Evolutionary conservation across 2,113 vertebrate species (phyloP), one percentile per base, ranked within the genome.

Genomic region (Circaetus gallicus): DNA sequence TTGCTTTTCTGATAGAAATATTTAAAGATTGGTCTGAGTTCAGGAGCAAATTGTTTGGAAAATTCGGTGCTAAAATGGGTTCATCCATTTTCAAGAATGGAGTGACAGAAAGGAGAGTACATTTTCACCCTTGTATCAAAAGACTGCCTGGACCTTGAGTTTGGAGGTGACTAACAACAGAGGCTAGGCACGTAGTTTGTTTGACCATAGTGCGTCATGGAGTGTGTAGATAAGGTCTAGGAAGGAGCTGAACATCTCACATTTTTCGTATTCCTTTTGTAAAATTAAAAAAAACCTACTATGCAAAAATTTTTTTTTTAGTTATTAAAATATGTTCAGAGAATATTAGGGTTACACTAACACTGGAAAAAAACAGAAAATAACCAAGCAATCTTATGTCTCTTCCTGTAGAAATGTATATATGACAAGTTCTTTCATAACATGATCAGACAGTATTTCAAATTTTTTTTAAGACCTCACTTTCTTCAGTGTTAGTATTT

Each of bases 1-100:
- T 71, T 83, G 7, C 17, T 89, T 63, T 86, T 82, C 55, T 84
- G 42, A 31, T n/a, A 89, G 24, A 82, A 89, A 72, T 87, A 69
- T 67, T 90, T 59, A 40, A 95, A 77, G 45, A 74, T 78, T 71
- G 24, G 6, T 81, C 63, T 14, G 50, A 78, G 38, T 63, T 93
- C 16, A 59, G 43, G 26, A 93, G 67, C 16, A 95, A 94, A 94
- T 86, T 62, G 29, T 92, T 90, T 89, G 69, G 73, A 96, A 97
- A 91, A 84, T 72, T 20, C 66, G 31, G 25, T 95, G 76, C 77
- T 89, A 45, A 84, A 94, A 81, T 50, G 55, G 11, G 6, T 77
- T 86, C 8, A 20, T 83, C n/a, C 59, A 0, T 89, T 95, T 88
- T 78, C 38, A 92, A 78, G 72, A 89, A 74, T 36, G 28, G 90